These are phyloP conservation scores for Poecilobothrus nobilitatus DNA, from an alignment of 2,888 invertebrate species.

Conservation along the genomic window DNA sequence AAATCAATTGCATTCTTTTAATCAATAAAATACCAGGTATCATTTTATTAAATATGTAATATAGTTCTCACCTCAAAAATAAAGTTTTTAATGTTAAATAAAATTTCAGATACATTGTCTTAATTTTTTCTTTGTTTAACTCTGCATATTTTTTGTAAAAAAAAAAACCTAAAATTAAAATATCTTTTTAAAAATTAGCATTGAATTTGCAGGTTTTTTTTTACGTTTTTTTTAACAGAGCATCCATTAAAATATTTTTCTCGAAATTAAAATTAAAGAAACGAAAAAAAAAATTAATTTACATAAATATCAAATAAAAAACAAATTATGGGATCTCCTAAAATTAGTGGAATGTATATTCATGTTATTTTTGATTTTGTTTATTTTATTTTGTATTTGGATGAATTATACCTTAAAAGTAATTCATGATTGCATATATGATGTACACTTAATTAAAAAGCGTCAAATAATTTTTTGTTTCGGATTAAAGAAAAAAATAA, in stretches of 20 bases:
- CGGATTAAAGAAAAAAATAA: too few relatives aligned
- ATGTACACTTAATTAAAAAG: not conserved
- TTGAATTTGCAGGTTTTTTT: not conserved
- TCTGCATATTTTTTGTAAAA: not conserved
- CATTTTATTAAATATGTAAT: too few relatives aligned
- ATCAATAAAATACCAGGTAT: too few relatives aligned
- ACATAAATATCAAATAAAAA: not conserved
- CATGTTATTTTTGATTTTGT: not conserved
- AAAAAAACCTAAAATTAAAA: not conserved
- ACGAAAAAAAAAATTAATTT: not conserved
- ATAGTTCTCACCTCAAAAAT: too few relatives aligned
- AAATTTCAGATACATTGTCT: not conserved
- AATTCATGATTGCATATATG: not conserved
- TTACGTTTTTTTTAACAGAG: too few relatives aligned
- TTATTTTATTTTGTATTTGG: too few relatives aligned
- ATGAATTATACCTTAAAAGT: too few relatives aligned
- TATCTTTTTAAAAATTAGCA: not conserved
- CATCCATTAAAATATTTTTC: too few relatives aligned
- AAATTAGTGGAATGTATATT: not conserved
- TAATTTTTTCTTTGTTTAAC: not conserved
- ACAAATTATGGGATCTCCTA: not conserved
- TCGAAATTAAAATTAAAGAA: too few relatives aligned
- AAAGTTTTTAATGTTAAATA: too few relatives aligned
- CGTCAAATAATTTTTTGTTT: too few relatives aligned
- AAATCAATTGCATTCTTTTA: too few relatives aligned